A percentile compares a stretch with the other conserved stretches of the same genome.
Evolutionary conservation across 2,797 vertebrate genomes (phyloP).

Genomic region (Propithecus deckenii): DNA sequence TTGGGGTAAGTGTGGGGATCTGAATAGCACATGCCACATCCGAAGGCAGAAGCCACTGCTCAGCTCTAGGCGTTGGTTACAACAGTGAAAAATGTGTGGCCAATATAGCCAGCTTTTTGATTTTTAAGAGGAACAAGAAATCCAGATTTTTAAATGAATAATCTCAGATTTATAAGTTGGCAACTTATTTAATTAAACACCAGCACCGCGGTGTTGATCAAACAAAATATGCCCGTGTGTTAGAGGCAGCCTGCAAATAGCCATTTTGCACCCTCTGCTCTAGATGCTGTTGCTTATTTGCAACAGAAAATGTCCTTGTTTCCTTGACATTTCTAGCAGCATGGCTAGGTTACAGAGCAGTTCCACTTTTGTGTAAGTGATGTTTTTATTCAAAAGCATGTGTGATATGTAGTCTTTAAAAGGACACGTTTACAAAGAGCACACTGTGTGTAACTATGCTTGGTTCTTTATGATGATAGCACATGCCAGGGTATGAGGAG

Average conservation of each 20-base stretch:
- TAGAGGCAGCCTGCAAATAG: not conserved
- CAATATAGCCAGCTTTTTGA: not conserved
- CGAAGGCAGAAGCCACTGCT: not conserved
- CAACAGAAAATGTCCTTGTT: not conserved
- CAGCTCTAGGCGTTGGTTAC: not conserved
- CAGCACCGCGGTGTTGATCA: not conserved
- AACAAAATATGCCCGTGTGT: not conserved
- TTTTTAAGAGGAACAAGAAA: not conserved
- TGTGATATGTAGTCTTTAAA: not conserved
- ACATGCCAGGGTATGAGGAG: not conserved
- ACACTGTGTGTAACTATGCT: not conserved
- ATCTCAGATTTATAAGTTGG: conserved; percentile 1
- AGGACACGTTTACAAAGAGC: not conserved
- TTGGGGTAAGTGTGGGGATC: not conserved
- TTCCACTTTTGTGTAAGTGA: not conserved
- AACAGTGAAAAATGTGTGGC: not conserved
- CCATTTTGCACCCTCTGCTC: not conserved
- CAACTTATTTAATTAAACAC: not conserved
- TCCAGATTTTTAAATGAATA: not conserved
- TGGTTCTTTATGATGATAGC: not conserved
- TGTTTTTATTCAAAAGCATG: not conserved
- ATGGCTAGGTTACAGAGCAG: not conserved
- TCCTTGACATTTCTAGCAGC: not conserved
- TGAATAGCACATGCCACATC: rapidly evolving
- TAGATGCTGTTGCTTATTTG: not conserved